Base-by-base conservation (phyloP, 2,888 invertebrate species). In the Asteroscopus sphinx region DNA sequence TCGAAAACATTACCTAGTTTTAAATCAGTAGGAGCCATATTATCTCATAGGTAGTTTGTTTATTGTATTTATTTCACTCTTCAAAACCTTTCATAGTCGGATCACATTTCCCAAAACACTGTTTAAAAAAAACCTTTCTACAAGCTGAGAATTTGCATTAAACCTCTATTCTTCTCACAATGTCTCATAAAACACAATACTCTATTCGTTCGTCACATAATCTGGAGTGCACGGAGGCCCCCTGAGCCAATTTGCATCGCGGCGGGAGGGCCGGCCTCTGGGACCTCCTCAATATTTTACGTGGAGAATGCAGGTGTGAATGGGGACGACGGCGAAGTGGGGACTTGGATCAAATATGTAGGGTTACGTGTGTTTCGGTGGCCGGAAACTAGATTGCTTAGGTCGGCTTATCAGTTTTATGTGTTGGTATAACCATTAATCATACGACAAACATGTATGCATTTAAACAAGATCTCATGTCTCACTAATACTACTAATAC, bases 181-280 rank as follows among this genome's bases (percentile, higher is more conserved):
- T 65, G 53, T 58, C 53, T 69, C 57, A 73, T 72, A 73, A 66
- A 73, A 76, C 57, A 73, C 76, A 73, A 73, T 76, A 68, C 62
- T 49, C 54, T 58, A 58, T 66, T 68, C 62, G 70, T 77, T 80
- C 75, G 79, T 79, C 81, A 83, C 81, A 82, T 82, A 84, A 85
- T 82, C 77, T 76, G 77, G 81, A 81, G 81, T 77, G 77, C 75
- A 74, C 52, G 53, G 77, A 60, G 68, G 64, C 67, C 70, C 77
- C 68, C 71, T 73, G 77, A 77, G 79, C 78, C 84, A 82, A 85
- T 85, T 84, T 85, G 82, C 82, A 82, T 80, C 72, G 75, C 62
- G 66, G 71, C 75, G 74, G 67, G 78, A 72, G 75, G 48, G 51
- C 17, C 62, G 62, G 55, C 73, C 77, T 68, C 46, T 41, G 78